phyloP scores from a whole-genome alignment of 2,113 vertebrate genomes.

The Apaloderma vittatum region DNA sequence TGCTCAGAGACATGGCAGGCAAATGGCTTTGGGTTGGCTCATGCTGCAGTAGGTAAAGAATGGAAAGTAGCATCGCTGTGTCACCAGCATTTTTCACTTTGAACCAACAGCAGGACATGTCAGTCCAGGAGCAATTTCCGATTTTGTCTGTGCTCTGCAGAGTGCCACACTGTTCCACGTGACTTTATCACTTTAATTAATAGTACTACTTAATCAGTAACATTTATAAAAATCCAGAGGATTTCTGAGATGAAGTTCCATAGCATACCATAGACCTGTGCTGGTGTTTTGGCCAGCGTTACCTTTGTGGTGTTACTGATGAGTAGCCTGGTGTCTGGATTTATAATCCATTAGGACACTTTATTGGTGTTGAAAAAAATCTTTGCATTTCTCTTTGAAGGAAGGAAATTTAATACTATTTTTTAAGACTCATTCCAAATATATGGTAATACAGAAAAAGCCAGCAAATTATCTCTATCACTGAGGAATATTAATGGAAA shows the following conservation, averaged over 20 bases:
- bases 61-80: rapidly evolving
- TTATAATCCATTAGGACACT: background rate
- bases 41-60: background rate
- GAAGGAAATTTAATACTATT: background rate
- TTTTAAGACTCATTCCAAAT: background rate
- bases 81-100: background rate
- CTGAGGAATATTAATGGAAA: conserved; percentile 16
- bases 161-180: background rate
- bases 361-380: background rate
- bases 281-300: background rate
- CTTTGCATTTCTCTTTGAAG: background rate
- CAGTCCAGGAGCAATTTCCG: background rate
- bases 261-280: background rate
- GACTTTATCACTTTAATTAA: background rate
- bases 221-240: background rate
- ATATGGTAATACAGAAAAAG: conserved; percentile 17
- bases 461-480: background rate
- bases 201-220: background rate
- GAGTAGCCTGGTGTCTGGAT: background rate
- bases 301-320: background rate
- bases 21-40: background rate
- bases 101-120: background rate
- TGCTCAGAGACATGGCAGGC: background rate
- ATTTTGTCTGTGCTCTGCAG: rapidly evolving
- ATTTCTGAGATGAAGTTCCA: background rate